These are phyloP conservation scores for Amiota mariae DNA, from an alignment of 2,888 invertebrate species.

Conservation along the genomic window DNA sequence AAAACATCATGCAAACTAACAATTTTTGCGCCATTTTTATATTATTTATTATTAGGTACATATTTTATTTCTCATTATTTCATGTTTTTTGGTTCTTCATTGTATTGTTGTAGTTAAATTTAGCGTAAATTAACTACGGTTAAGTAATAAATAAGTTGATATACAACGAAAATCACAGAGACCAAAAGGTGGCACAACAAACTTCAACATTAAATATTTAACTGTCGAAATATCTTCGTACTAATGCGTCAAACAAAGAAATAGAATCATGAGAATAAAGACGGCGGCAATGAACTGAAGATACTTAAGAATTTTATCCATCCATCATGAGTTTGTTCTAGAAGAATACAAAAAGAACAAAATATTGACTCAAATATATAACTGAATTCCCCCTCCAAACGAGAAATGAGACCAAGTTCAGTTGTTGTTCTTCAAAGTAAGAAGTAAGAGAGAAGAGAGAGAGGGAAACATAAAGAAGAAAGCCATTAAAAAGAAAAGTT, in stretches of 20 bases:
- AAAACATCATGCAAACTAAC: slow-evolving; percentile 21
- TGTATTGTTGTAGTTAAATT: slow-evolving; percentile 10
- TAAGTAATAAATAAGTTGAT: slow-evolving; percentile 9
- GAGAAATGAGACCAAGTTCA: slow-evolving; percentile 21
- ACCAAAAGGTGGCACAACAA: slow-evolving; percentile 3
- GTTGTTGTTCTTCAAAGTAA: background rate
- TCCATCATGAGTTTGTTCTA: background rate
- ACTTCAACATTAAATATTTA: background rate
- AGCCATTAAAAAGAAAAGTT: slow-evolving; percentile 15
- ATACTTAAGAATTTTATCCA: slow-evolving; percentile 3
- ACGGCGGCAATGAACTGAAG: background rate
- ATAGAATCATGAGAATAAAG: background rate
- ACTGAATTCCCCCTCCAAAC: background rate
- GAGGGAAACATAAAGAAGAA: background rate
- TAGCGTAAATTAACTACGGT: slow-evolving; percentile 11
- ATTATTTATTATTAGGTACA: slow-evolving; percentile 9
- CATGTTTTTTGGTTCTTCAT: background rate
- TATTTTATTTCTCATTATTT: background rate
- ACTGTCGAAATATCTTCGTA: background rate
- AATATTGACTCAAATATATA: background rate
- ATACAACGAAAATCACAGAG: background rate
- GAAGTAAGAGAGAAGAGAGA: background rate
- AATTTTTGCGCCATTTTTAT: slow-evolving; percentile 6
- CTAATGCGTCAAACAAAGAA: too few relatives aligned
- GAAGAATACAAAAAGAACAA: slow-evolving; percentile 9